Base-by-base conservation (phyloP, 2,113 vertebrate genomes). In the Mellivora capensis region DNA sequence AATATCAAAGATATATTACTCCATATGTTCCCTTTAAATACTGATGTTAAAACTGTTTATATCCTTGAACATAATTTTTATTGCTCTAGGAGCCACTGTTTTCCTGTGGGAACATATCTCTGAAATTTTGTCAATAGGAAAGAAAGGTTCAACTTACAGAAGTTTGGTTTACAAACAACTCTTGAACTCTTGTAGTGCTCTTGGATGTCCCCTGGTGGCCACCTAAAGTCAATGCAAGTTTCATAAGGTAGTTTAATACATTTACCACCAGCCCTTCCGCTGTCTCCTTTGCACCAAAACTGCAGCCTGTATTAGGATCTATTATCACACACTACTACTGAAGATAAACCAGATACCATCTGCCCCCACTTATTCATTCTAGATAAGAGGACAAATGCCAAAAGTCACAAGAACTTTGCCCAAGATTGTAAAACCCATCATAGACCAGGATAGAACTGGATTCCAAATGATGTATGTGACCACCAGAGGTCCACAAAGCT, bases 1-100 rank as follows among this genome's bases (percentile, higher is more conserved):
- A 89, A 82, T 89, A 82, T 71, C 39, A 77, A 87, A 91, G 37
- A 37, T 14, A 39, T 42, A 77, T 69, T 90, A 93, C 37, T 82
- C 42, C 62, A 11, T 62, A 29, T n/a, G 47, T 39, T 77, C 47
- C n/a, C 86, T 85, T 88, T 89, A 94, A 94, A 91, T 88, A 83
- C 20, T 77, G 44, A 49, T 80, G n/a, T 77, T 97, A 94, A 96
- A 96, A 83, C 79, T 39, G 34, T 77, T 89, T 64, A 71, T 85
- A 69, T 42, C 37, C 7, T 89, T 72, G 86, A 71, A 31, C 12
- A 86, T 69, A 49, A 37, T 90, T 76, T 49, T 52, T 64, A 92
- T 86, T 91, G 21, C 42, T 87, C n/a, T 37, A 62, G 76, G 54
- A 89, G 44, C 15, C 37, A 94, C 23, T 57, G 12, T 80, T 91